Base-by-base conservation (phyloP, 2,888 invertebrate genomes). In the Acleris holmiana region DNA sequence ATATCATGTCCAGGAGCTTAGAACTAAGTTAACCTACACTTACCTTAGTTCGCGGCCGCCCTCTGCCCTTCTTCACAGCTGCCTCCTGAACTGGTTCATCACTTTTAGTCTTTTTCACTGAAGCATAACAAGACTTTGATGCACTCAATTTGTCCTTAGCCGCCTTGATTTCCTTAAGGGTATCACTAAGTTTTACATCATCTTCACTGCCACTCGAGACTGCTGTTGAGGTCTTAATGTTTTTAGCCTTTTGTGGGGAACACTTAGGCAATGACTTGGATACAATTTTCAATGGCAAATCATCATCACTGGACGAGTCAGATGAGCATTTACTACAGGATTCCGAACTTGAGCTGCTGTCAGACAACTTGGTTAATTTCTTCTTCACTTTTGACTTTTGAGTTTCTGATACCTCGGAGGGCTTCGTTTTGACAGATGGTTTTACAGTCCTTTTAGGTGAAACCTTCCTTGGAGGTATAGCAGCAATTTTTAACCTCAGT, bases 401-500 rank as follows among this genome's bases (percentile, higher is more conserved):
- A 15, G 17, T n/a, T 41, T 47, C 60, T 66, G 74, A 70, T 69
- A 79, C 82, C 44, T 80, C 83, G 21, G 77, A 78, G 7, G 76
- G 67, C 83, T 89, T 90, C 78, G 86, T 89, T 75, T 89, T 89
- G 2, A 82, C 84, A 53, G 82, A 73, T 66, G 89, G 83, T 73
- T 88, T 86, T 41, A 81, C 73, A 57, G 85, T 81, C 70, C 83
- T 89, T 72, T 83, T 92, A 47, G 82, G 84, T 74, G 82, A 82
- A 69, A 72, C 80, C 78, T 81, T 93, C 53, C 85, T 76, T n/a
- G 93, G 93, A 53, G 93, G 93, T 68, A 94, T 93, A 48, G 94
- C 94, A 69, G 94, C 94, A 64, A 94, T 94, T 73, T 94, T 94
- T 56, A 94, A 86, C 68, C 94, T 93, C 59, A 94, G 78, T 19